phyloP scores from a whole-genome alignment of 2,888 invertebrate genomes.

The Hybos culiciformis region DNA sequence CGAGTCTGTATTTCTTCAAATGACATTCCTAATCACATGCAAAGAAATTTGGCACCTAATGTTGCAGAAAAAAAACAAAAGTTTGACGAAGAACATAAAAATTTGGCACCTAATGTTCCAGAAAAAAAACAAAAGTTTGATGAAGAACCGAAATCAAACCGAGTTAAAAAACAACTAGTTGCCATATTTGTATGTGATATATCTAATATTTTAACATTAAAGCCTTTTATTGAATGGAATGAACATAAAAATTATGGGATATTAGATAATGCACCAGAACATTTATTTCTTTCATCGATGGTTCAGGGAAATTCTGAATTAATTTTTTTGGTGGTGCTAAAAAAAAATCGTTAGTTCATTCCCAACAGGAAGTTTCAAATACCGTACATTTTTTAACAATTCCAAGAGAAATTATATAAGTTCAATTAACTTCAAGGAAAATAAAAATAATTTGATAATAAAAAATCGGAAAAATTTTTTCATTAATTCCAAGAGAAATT shows the following conservation, averaged over 20 bases:
- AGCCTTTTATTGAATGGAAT: slow-evolving; percentile 35
- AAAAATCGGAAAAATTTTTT: no score
- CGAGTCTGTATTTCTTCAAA: no score
- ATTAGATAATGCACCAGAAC: slow-evolving; percentile 63
- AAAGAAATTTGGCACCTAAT: slow-evolving; percentile 32
- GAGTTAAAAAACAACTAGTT: slow-evolving; percentile 52
- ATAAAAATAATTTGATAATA: no score
- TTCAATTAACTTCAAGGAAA: no score
- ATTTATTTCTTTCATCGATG: slow-evolving; percentile 78
- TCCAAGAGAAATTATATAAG: slow-evolving; percentile 54
- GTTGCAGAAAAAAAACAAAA: slow-evolving; percentile 25
- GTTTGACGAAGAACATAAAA: slow-evolving; percentile 31
- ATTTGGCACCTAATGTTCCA: slow-evolving; percentile 43
- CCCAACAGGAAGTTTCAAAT: slow-evolving; percentile 60
- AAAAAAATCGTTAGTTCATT: slow-evolving; percentile 52
- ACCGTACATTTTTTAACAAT: slow-evolving; percentile 62
- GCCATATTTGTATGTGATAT: slow-evolving; percentile 80
- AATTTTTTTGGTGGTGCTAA: slow-evolving; percentile 93
- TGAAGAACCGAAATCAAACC: slow-evolving; percentile 40
- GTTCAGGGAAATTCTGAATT: slow-evolving; percentile 83
- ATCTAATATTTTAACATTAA: slow-evolving; percentile 49
- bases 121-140: slow-evolving; percentile 18
- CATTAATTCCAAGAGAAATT: no score
- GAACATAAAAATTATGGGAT: slow-evolving; percentile 46
- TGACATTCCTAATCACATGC: slow-evolving; percentile 32